Conservation (phyloP, 1,140 invertebrate species). For the Micrasema longulum region DNA sequence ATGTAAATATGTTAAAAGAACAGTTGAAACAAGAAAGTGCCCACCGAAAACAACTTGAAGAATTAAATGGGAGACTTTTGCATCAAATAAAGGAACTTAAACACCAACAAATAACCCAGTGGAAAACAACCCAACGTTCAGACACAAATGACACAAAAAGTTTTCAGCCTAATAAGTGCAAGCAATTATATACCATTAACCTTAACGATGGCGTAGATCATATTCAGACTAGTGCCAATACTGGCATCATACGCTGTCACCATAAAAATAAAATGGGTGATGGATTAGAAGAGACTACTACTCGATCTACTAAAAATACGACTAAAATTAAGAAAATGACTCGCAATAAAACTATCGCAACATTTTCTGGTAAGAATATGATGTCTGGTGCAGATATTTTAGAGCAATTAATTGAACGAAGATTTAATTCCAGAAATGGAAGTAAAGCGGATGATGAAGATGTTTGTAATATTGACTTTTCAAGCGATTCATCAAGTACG, state of each 20-base stretch:
- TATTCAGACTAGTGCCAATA: conserved; percentile 2
- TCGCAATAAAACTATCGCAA: not conserved
- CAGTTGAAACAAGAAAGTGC: conserved; percentile 36
- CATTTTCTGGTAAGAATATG: not conserved
- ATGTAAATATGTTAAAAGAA: conserved; percentile 33
- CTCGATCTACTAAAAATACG: not conserved
- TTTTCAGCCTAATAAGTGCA: not conserved
- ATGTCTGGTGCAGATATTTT: conserved; percentile 23
- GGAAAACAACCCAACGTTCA: conserved; percentile 13
- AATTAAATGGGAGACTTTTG: conserved; percentile 35
- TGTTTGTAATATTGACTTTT: conserved; percentile 24
- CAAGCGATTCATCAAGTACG: conserved; percentile 14
- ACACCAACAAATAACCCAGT: conserved; percentile 37
- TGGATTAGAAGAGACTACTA: not conserved
- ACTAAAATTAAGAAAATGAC: not conserved
- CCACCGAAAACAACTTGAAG: conserved; percentile 34
- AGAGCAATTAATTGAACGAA: conserved; percentile 26
- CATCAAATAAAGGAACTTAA: conserved; percentile 42
- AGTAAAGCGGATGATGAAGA: conserved; percentile 10
- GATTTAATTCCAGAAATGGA: conserved; percentile 6
- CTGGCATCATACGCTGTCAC: not conserved
- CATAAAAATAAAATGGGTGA: conserved; percentile 21
- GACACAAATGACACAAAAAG: conserved; percentile 1
- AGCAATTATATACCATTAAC: conserved; percentile 33
- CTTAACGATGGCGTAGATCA: not conserved